phyloP scores from a whole-genome alignment of 2,113 vertebrate genomes.

The Periophthalmus modestus region DNA sequence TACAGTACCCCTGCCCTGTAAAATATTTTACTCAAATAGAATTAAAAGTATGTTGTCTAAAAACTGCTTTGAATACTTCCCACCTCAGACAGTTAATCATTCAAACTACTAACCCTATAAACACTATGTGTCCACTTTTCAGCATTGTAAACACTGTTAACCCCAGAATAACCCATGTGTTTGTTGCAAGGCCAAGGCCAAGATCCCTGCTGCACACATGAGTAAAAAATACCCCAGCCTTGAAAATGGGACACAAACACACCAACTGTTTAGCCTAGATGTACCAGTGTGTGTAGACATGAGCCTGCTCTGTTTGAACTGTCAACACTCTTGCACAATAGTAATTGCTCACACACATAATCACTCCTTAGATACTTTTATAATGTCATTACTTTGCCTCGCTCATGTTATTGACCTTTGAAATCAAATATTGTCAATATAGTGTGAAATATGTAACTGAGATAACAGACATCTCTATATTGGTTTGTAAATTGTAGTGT shows the following conservation, averaged over 20 bases:
- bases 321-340: conserved; percentile 3
- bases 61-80: too few relatives aligned
- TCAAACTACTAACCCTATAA: not conserved
- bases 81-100: too few relatives aligned
- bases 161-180: not conserved
- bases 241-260: conserved; percentile 2
- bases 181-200: conserved; percentile 23
- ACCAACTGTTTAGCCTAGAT: not conserved
- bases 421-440: conserved; percentile 28
- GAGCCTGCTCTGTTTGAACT: conserved; percentile 21
- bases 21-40: too few relatives aligned
- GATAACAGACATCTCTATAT: not conserved
- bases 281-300: not conserved
- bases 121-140: not conserved
- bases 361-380: not conserved
- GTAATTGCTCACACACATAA: not conserved
- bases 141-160: not conserved
- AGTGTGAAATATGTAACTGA: not conserved
- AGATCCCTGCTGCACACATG: conserved; percentile 21
- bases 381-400: conserved; percentile 9
- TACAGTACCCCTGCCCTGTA: too few relatives aligned
- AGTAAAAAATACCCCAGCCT: conserved; percentile 5
- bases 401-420: conserved; percentile 41
- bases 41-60: too few relatives aligned
- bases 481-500: not conserved